Percentiles rank a stretch among this genome's conserved stretches.
phyloP scores from a whole-genome alignment of 2,888 invertebrate species.

The Junonia oenone region DNA sequence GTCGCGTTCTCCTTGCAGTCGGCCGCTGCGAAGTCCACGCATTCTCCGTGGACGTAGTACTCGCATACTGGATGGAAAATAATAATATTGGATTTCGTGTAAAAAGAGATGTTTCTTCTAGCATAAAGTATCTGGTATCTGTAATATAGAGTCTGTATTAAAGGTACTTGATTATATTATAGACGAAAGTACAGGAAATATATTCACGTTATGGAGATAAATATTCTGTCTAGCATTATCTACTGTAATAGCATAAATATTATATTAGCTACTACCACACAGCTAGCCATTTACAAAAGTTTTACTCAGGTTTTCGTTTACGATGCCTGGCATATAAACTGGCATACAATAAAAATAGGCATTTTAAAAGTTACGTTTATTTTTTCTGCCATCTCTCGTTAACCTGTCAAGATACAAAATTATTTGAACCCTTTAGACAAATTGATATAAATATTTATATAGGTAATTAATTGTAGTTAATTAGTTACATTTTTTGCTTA shows the following conservation, averaged over 20 bases:
- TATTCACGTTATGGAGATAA: neutral
- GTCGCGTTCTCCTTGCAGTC: slow-evolving; percentile 99
- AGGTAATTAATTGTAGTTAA: too few species aligned
- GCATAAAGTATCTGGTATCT: too few species aligned
- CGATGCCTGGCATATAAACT: neutral
- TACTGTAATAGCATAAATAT: neutral
- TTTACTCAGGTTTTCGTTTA: neutral
- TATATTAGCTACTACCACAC: neutral
- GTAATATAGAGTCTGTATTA: too few species aligned
- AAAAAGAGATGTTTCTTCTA: too few species aligned
- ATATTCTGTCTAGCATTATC: neutral
- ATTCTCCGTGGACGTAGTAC: slow-evolving; percentile 99
- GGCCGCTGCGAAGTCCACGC: slow-evolving; percentile 99
- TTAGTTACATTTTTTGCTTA: too few species aligned
- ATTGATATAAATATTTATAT: too few species aligned
- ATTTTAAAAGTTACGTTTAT: neutral
- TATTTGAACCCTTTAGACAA: too few species aligned
- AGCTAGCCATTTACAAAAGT: neutral
- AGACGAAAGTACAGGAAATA: too few species aligned
- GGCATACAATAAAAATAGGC: neutral
- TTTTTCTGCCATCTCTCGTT: neutral
- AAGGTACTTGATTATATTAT: too few species aligned
- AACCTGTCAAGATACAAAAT: slow-evolving; percentile 1
- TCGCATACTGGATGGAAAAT: too few species aligned
- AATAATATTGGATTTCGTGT: too few species aligned